Evolutionary conservation across 2,113 vertebrate species (phyloP).

Genomic region (cat (Felis catus)): DNA sequence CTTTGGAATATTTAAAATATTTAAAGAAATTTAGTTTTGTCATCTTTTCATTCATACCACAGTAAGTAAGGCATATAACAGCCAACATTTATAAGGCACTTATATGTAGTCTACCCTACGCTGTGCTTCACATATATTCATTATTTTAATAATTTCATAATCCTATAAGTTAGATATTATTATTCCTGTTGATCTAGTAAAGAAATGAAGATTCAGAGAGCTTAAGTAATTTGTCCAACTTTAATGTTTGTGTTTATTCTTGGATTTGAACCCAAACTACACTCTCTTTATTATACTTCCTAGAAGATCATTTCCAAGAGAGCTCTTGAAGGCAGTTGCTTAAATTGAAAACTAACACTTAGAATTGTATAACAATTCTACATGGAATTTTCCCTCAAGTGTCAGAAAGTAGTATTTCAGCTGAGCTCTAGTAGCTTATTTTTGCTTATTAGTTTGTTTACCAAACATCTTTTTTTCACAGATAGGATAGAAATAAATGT

Average conservation of each 20-base stretch:
- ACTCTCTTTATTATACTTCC: background rate
- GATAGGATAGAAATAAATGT: background rate
- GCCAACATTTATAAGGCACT: background rate
- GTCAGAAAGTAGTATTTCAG: background rate
- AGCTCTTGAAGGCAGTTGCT: background rate
- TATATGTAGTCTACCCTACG: background rate
- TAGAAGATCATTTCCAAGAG: background rate
- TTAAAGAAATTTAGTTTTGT: background rate
- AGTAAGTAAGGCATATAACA: background rate
- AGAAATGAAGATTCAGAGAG: slow-evolving; percentile 7
- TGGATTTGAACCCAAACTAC: background rate
- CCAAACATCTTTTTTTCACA: background rate
- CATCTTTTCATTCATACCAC: background rate
- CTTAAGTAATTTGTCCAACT: slow-evolving; percentile 1
- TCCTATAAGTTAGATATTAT: background rate
- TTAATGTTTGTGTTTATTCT: background rate
- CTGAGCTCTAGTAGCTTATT: background rate
- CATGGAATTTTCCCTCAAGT: background rate
- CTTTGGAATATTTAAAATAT: slow-evolving; percentile 18
- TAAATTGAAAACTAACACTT: background rate
- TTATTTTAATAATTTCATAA: background rate
- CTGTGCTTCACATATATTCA: background rate
- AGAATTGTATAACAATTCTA: background rate
- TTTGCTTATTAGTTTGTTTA: slow-evolving; percentile 6
- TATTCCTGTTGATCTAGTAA: background rate